Conservation (phyloP, 2,797 vertebrate species). For the Tragopan temminckii region DNA sequence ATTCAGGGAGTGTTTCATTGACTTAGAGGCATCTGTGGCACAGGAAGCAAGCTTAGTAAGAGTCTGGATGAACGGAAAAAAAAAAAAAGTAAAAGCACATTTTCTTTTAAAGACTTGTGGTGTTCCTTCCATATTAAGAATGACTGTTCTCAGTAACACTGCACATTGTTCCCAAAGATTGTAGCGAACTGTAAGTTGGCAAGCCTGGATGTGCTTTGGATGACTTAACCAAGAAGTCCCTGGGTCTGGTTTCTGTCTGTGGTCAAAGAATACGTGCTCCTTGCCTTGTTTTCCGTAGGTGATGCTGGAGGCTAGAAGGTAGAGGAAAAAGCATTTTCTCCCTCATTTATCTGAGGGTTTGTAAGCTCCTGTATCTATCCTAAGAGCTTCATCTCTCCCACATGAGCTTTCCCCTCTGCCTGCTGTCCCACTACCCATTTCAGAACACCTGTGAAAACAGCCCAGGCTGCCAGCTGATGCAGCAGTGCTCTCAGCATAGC, state of each 20-base stretch:
- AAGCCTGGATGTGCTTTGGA: neutral
- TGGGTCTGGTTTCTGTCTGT: neutral
- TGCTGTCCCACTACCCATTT: accelerated
- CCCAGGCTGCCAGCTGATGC: accelerated
- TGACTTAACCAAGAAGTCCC: neutral
- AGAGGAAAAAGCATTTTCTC: neutral
- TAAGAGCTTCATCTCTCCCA: accelerated
- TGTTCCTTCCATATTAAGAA: neutral
- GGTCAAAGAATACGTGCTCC: neutral
- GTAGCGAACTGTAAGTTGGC: neutral
- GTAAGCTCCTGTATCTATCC: neutral
- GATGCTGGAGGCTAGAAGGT: neutral
- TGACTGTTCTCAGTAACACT: neutral
- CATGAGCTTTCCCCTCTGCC: neutral
- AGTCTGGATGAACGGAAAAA: neutral
- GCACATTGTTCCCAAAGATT: neutral
- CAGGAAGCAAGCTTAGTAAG: neutral
- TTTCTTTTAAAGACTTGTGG: neutral
- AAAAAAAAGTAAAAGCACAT: neutral
- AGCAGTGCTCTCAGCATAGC: accelerated
- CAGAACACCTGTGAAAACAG: accelerated
- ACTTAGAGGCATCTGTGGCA: neutral
- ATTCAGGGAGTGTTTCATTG: neutral
- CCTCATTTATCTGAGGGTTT: neutral
- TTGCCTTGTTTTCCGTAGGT: neutral